Evolutionary conservation across 2,888 invertebrate species (phyloP).

Genomic region (Orchesella flavescens): DNA sequence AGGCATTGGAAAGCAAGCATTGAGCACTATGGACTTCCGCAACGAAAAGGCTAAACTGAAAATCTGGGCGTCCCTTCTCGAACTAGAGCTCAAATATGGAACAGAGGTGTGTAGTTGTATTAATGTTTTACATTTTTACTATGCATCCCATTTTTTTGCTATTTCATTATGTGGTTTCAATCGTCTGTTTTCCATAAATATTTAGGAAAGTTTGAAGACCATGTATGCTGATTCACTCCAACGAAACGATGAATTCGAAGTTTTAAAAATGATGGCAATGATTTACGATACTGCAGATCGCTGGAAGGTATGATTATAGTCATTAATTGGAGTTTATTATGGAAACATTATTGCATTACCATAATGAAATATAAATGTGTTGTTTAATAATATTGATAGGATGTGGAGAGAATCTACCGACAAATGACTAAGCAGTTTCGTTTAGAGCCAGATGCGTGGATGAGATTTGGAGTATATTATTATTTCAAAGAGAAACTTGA

Average conservation of each 20-base stretch:
- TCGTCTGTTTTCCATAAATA: too few relatives aligned
- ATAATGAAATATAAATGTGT: neutral
- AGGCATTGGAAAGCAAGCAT: conserved; percentile 84
- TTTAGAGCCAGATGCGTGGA: conserved; percentile 82
- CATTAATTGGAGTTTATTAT: too few relatives aligned
- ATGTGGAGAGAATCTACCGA: conserved; percentile 82
- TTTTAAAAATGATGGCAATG: conserved; percentile 85
- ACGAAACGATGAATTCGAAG: conserved; percentile 84
- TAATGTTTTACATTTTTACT: too few relatives aligned
- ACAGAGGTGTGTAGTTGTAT: conserved; percentile 77
- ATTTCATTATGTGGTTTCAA: too few relatives aligned
- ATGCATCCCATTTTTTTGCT: neutral
- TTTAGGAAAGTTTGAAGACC: conserved; percentile 82
- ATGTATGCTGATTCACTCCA: conserved; percentile 87
- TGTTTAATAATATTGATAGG: conserved; percentile 74
- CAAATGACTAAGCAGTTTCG: conserved; percentile 85
- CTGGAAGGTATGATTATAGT: conserved; percentile 29
- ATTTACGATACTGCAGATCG: conserved; percentile 80
- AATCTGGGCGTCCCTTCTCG: conserved; percentile 91
- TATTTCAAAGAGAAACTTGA: conserved; percentile 75
- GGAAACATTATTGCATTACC: too few relatives aligned
- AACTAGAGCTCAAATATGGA: conserved; percentile 91
- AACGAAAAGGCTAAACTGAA: conserved; percentile 89
- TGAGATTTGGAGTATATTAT: conserved; percentile 82
- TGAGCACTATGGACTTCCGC: conserved; percentile 86